Evolutionary conservation across 2,888 invertebrate genomes (phyloP), one percentile per base, ranked within the genome.

Genomic region (Plagodis dolabraria): DNA sequence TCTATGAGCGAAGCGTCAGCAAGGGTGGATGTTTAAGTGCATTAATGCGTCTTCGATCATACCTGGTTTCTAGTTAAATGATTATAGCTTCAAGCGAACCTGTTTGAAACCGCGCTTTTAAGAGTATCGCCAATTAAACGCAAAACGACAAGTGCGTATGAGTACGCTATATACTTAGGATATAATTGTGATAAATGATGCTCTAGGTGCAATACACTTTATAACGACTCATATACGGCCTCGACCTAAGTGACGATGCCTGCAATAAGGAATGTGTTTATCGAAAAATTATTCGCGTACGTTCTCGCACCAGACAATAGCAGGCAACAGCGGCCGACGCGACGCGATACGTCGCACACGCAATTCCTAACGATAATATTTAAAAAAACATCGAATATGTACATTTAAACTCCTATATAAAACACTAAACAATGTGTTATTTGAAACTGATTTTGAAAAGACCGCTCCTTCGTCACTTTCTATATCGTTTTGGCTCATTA

Each of bases 211-310:
- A 36, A 7, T 36, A 36, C 8, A 36, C 56, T 53, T 64, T 66
- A 64, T 63, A 4, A 43, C 43, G 53, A 54, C 58, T 69, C 65
- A 68, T 72, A 74, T 75, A 65, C 63, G 62, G 62, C 67, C 63
- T 54, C 60, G 44, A 22, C 38, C 8, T 10, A 80, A 77, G 77
- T 77, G 71, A 75, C 70, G 72, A 70, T 76, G 74, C 73, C 75
- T 80, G 75, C 79, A 76, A 72, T 74, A 63, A 62, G 68, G 71
- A 74, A 76, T 76, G 70, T 81, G 80, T 82, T 80, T 77, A 79
- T 76, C 70, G 70, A 81, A 82, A 82, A 83, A 72, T 68, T 71
- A 51, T 70, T 62, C 59, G 52, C 67, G 57, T 63, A 60, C 57
- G 60, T 63, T 64, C 59, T 12, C 33, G 58, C 57, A 34, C 50